Evolutionary conservation across 2,113 vertebrate genomes (phyloP).

Genomic region (Phycodurus eques): DNA sequence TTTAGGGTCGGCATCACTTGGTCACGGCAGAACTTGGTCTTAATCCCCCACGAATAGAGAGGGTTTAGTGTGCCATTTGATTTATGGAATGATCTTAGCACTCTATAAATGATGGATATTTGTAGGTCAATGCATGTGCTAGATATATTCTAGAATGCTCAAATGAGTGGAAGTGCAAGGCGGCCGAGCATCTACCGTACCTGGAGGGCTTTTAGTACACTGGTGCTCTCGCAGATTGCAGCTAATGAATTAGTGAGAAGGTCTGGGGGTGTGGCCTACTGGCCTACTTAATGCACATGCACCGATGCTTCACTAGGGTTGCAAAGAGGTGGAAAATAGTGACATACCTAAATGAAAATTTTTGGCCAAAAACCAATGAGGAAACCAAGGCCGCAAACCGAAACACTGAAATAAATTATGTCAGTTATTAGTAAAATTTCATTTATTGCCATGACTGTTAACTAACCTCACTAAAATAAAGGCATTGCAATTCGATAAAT

Average conservation of each 20-base stretch:
- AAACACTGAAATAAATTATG: too few species aligned
- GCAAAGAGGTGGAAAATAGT: too few species aligned
- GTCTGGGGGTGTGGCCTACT: constrained; percentile 27
- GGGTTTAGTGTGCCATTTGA: neutral
- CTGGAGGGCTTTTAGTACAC: constrained; percentile 6
- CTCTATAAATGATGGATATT: constrained; percentile 3
- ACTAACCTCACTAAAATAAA: too few species aligned
- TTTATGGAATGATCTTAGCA: neutral
- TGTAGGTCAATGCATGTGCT: constrained; percentile 3
- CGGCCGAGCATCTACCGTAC: neutral
- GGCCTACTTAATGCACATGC: constrained; percentile 29
- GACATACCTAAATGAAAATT: too few species aligned
- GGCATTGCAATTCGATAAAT: too few species aligned
- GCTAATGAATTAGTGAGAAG: constrained; percentile 51
- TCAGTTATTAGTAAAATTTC: too few species aligned
- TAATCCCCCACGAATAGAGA: neutral
- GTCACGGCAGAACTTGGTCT: neutral
- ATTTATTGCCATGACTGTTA: too few species aligned
- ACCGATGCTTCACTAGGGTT: neutral
- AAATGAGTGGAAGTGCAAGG: neutral
- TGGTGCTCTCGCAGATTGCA: constrained; percentile 28
- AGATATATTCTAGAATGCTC: neutral
- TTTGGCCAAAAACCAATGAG: too few species aligned
- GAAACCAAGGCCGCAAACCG: too few species aligned
- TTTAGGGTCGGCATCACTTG: too few species aligned